phyloP scores from a whole-genome alignment of 1,140 invertebrate species.

The Lepidotrigona ventralis region DNA sequence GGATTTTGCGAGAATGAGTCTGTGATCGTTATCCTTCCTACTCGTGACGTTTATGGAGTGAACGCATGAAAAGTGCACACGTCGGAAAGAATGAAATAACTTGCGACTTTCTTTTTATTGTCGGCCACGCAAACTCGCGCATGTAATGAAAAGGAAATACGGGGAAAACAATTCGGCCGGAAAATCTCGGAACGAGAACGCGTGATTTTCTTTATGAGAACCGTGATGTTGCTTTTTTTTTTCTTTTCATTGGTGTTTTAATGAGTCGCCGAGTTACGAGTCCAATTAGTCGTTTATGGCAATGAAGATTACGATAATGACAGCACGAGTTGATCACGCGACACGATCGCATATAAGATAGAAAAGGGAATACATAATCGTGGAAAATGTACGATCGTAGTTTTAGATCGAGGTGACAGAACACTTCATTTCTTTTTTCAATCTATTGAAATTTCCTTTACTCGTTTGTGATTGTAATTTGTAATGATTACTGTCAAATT shows the following conservation, averaged over 20 bases:
- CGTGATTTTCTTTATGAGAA: background rate
- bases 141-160: conserved; percentile 18
- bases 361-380: background rate
- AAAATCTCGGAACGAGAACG: conserved; percentile 8
- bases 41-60: background rate
- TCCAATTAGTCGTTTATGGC: background rate
- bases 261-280: background rate
- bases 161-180: conserved; percentile 19
- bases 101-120: conserved; percentile 9
- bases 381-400: background rate
- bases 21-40: conserved; percentile 1
- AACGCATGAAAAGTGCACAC: background rate
- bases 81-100: conserved; percentile 18
- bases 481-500: too few species aligned
- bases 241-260: background rate
- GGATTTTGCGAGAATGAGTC: background rate
- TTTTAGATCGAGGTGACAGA: background rate
- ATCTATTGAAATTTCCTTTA: too few species aligned
- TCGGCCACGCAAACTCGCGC: conserved; percentile 4
- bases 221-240: background rate
- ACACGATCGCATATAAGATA: background rate
- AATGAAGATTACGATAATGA: background rate
- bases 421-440: too few species aligned
- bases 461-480: too few species aligned
- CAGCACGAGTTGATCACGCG: background rate